phyloP scores from a whole-genome alignment of 1,140 invertebrate genomes.

The Tetramorium simillimum region DNA sequence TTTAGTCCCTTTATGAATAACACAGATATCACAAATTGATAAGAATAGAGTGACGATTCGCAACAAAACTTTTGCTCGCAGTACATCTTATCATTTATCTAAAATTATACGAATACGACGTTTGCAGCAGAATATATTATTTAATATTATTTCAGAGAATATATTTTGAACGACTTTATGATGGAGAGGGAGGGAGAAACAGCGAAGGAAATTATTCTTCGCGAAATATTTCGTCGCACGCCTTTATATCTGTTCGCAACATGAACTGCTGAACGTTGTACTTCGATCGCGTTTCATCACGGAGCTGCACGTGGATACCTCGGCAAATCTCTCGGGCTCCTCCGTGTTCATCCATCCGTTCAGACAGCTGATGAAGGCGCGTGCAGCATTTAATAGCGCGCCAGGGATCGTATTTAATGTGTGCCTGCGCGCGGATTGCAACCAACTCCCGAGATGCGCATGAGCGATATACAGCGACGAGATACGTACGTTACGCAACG shows the following conservation, averaged over 20 bases:
- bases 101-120: background rate
- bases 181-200: background rate
- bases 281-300: conserved; percentile 36
- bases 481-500: background rate
- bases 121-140: background rate
- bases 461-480: background rate
- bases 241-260: background rate
- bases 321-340: conserved; percentile 32
- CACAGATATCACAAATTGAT: background rate
- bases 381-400: conserved; percentile 45
- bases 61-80: background rate
- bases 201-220: conserved; percentile 7
- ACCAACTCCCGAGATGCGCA: conserved; percentile 21
- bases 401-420: conserved; percentile 39
- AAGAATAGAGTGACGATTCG: background rate
- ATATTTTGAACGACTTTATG: background rate
- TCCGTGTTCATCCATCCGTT: conserved; percentile 18
- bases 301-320: conserved; percentile 24
- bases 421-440: conserved; percentile 31
- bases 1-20: conserved; percentile 5
- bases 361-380: conserved; percentile 31
- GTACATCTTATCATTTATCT: background rate
- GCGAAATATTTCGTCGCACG: background rate
- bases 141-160: background rate
- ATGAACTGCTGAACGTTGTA: conserved; percentile 31